Base-by-base conservation (phyloP, 2,797 vertebrate species). In the Masticophis lateralis region DNA sequence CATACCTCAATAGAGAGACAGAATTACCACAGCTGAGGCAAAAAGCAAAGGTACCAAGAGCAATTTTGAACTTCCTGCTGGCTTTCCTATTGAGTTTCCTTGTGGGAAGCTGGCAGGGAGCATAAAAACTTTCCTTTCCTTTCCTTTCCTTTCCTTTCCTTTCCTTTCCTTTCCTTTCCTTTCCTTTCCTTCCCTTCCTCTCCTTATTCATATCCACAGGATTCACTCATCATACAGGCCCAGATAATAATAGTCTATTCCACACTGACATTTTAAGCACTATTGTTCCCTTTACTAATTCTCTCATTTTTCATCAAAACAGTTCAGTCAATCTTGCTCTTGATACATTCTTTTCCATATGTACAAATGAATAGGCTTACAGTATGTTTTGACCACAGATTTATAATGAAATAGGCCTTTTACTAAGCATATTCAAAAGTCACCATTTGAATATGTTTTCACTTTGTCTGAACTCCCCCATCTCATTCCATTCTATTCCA, bases 141-240 rank as follows among this genome's bases (percentile, higher is more conserved):
- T 63, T 4, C 61, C 59, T 9, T 22, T 8, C 56, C 16, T 57
- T 57, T 1, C 4, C 55, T 12, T 22, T 9, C 10, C 25, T 27
- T 63, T 0, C 60, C 0, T 63, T 28, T 10, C 60, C 1, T 4
- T 2, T 20, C 27, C 1, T 28, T 27, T 1, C 22, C 10, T 1
- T 60, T 0, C 16, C 66, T 18, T 16, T 1, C 66, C 6, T 63
- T 25, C 69, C 69, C 43, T n/a, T 66, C 16, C 28, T n/a, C 13
- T 66, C 28, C 63, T n/a, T 16, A 66, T 66, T 2, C 13, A 66
- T 16, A n/a, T n/a, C 13, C 28, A 66, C 28, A 74, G 8, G 69
- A 79, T 79, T 20, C 69, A 43, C 32, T 43, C 3, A 10, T 79
- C 32, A 43, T 9, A 79, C 4, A 79, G 18, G 22, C 20, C 32